Conservation (phyloP, 2,113 vertebrate species). For the Platycercus adscitus region DNA sequence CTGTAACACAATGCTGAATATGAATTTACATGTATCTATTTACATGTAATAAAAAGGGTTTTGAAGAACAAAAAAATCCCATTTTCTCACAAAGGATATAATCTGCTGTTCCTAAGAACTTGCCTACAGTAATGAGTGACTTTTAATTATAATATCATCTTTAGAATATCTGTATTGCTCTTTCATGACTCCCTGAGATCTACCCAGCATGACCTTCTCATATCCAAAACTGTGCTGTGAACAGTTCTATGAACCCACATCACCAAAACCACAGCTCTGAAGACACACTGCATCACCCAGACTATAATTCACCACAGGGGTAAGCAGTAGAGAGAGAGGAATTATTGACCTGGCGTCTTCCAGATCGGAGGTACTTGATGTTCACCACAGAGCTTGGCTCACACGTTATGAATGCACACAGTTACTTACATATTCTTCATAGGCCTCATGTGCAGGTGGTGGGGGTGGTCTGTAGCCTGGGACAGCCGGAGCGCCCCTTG, state of each 20-base stretch:
- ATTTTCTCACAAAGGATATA: neutral
- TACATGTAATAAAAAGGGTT: neutral
- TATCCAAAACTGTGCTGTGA: neutral
- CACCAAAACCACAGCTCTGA: neutral
- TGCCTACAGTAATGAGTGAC: neutral
- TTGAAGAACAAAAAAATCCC: accelerated
- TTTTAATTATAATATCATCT: neutral
- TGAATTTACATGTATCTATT: neutral
- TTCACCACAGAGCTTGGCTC: neutral
- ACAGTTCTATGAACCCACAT: neutral
- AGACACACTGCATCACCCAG: neutral
- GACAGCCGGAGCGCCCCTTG: conserved; percentile 77
- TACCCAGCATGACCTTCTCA: neutral
- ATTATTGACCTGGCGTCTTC: neutral
- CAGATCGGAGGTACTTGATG: neutral
- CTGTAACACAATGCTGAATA: neutral
- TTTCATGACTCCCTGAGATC: neutral
- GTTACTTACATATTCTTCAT: conserved; percentile 95
- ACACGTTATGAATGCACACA: accelerated
- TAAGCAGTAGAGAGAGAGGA: neutral
- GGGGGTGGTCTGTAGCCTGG: conserved; percentile 86
- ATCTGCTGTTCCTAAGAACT: neutral
- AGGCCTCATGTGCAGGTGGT: conserved; percentile 85
- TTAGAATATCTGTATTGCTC: neutral
- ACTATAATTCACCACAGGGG: neutral